Base-by-base conservation (phyloP, 2,888 invertebrate species). In the Tachina grossa region DNA sequence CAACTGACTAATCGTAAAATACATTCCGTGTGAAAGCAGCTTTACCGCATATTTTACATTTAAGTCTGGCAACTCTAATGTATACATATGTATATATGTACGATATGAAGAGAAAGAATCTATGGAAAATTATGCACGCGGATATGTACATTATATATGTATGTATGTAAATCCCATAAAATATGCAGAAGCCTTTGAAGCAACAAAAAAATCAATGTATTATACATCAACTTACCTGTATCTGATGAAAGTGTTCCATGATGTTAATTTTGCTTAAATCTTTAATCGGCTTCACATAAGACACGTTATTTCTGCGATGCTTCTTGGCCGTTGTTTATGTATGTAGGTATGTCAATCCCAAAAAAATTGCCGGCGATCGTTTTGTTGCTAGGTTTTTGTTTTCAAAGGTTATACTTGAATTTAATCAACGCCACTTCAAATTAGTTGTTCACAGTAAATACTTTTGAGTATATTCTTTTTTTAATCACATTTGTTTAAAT, bases 161-260 rank as follows among this genome's bases (percentile, higher is more conserved):
- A 14, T 49, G 49, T 14, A 14, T 49, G 49, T 49, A 49, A 31
- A 31, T 31, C 31, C 49, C 6, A 14, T 49, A 14, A 49, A 14
- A 13, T n/a, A 49, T 49, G 8, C 14, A 14, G 13, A 14, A 49
- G 14, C n/a, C 13, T 45, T 43, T 63, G 4, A 43, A 74, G 69
- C 84, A 79, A 82, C 78, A 77, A 85, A 86, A 82, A 85, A 80
- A 77, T 69, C 85, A 86, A 83, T 79, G 79, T 85, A 85, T 89
- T 87, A 89, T 88, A 88, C 87, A 87, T 88, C 78, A 90, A 90
- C 91, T 92, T 90, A 92, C 92, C 92, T 92, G 92, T 90, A 92
- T 92, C 89, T 92, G 92, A 91, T 92, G 92, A 91, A 92, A 92
- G 88, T 92, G 92, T 89, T 92, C 92, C 92, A 92, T 92, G 69